Conservation (phyloP, 2,113 vertebrate species). For the Epinephelus cyanopodus region DNA sequence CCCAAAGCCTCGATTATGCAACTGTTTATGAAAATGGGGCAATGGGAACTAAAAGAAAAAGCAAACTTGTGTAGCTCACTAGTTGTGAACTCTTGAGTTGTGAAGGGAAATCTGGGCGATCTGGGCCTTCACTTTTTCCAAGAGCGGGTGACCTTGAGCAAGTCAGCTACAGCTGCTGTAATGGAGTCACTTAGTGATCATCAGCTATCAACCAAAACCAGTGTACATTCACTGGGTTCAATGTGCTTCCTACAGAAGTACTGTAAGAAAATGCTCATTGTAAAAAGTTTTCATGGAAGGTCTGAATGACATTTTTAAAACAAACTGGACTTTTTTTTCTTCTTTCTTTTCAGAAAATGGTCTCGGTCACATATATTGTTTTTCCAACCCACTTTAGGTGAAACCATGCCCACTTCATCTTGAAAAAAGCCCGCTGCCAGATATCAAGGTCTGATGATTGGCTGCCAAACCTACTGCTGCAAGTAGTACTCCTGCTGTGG, state of each 20-base stretch:
- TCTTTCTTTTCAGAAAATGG: not conserved
- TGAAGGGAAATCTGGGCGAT: not conserved
- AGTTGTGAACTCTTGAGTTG: not conserved
- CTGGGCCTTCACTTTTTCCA: not conserved
- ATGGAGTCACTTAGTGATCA: not conserved
- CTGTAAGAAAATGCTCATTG: not conserved
- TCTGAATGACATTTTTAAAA: no score
- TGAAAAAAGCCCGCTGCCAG: no score
- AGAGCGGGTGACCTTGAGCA: not conserved
- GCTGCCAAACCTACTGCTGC: no score
- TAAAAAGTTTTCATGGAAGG: not conserved
- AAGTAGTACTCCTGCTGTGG: no score
- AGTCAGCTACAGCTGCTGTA: not conserved
- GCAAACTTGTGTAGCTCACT: not conserved
- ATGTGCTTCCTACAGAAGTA: not conserved
- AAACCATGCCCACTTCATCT: no score
- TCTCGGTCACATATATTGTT: no score
- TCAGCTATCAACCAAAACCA: not conserved
- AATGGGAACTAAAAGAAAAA: conserved; percentile 20
- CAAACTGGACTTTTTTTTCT: no score
- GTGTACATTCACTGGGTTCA: not conserved
- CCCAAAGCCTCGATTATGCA: conserved; percentile 46
- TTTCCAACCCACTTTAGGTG: no score
- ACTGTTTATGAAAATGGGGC: conserved; percentile 56
- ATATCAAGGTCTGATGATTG: no score